phyloP scores from a whole-genome alignment of 2,797 vertebrate species.

The Anguilla pacifica region DNA sequence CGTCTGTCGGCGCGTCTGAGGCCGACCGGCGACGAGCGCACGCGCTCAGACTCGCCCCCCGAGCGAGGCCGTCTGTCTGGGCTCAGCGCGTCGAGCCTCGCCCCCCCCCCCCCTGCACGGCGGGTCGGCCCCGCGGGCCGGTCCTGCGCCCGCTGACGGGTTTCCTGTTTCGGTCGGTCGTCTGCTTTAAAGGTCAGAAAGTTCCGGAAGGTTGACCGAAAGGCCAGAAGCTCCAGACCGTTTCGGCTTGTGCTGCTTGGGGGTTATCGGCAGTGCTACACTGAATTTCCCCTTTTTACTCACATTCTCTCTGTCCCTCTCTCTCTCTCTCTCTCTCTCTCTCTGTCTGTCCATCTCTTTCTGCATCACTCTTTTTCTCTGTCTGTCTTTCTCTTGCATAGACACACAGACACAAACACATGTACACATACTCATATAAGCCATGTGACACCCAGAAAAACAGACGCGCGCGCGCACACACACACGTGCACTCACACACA shows the following conservation, averaged over 20 bases:
- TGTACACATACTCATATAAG: background rate
- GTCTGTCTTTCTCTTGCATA: too few species aligned
- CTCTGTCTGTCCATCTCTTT: too few species aligned
- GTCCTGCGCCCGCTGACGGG: background rate
- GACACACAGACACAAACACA: constrained; percentile 4
- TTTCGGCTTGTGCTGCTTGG: background rate
- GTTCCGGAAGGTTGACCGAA: background rate
- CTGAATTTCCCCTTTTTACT: background rate
- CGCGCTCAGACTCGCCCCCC: background rate
- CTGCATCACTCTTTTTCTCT: too few species aligned
- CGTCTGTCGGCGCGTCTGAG: background rate
- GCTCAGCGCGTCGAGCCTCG: background rate
- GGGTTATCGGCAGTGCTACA: too few species aligned
- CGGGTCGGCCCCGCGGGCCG: background rate
- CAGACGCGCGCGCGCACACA: background rate
- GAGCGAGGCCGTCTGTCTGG: background rate
- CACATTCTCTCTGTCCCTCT: too few species aligned
- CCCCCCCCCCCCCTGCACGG: too few species aligned
- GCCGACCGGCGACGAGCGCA: background rate
- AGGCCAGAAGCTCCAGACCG: background rate
- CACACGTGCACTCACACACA: background rate
- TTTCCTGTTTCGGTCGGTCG: background rate
- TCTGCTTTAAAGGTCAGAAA: constrained; percentile 25
- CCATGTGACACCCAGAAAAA: background rate
- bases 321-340: too few species aligned